Conservation (phyloP, 2,113 vertebrate species). For the Pipa parva region DNA sequence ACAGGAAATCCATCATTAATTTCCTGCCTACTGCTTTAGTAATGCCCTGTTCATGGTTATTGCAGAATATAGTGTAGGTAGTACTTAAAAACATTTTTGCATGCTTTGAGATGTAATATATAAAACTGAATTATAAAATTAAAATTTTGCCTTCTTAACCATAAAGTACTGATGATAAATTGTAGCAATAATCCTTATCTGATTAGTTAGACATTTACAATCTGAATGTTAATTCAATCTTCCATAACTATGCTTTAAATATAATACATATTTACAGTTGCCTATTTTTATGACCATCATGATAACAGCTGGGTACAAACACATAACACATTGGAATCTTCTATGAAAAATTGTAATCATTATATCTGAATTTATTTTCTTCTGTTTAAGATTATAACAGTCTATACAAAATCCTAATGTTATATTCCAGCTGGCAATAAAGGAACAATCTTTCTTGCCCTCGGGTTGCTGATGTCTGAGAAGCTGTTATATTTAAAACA, state of each 20-base stretch:
- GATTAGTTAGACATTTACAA: too few relatives aligned
- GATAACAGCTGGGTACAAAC: not conserved
- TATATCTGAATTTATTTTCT: not conserved
- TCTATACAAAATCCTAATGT: not conserved
- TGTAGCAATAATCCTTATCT: too few relatives aligned
- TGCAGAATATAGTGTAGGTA: too few relatives aligned
- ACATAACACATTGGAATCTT: not conserved
- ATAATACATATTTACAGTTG: not conserved
- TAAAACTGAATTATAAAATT: too few relatives aligned
- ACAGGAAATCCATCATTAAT: too few relatives aligned
- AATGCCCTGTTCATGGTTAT: too few relatives aligned
- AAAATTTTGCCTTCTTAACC: too few relatives aligned
- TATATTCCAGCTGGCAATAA: not conserved
- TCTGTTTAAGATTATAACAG: not conserved
- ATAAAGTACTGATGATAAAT: too few relatives aligned
- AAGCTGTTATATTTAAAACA: conserved; percentile 2
- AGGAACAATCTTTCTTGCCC: not conserved
- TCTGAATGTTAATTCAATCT: too few relatives aligned
- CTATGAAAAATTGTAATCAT: not conserved
- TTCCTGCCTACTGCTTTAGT: too few relatives aligned
- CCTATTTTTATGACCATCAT: not conserved
- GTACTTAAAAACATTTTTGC: too few relatives aligned
- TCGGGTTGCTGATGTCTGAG: not conserved
- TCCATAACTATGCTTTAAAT: not conserved
- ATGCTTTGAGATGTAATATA: too few relatives aligned